Percentiles rank a stretch among this genome's conserved stretches.
These are phyloP conservation scores for Acleris holmiana DNA, from an alignment of 2,888 invertebrate genomes.

Conservation along the genomic window DNA sequence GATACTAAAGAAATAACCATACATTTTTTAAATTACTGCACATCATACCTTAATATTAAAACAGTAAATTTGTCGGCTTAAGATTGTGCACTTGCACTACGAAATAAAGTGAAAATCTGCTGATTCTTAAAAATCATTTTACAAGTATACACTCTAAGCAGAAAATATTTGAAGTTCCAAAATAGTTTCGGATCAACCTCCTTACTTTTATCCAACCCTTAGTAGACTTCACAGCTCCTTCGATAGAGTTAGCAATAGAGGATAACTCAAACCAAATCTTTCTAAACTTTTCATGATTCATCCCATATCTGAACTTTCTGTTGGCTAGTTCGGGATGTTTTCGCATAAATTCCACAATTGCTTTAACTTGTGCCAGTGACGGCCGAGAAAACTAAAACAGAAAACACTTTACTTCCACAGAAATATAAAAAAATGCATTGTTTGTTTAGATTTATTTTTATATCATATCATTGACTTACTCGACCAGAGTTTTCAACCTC, in stretches of 20 bases:
- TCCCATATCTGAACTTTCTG: slow-evolving; percentile 57
- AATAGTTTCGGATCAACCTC: slow-evolving; percentile 15
- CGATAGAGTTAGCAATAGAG: slow-evolving; percentile 60
- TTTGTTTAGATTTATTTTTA: neutral
- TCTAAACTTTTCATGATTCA: slow-evolving; percentile 60
- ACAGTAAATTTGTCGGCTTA: too few species aligned
- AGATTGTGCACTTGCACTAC: too few species aligned
- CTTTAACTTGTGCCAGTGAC: slow-evolving; percentile 63
- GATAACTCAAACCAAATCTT: slow-evolving; percentile 66
- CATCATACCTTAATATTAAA: too few species aligned
- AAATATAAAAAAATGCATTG: too few species aligned
- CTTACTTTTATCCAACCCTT: slow-evolving; percentile 74
- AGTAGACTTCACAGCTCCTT: slow-evolving; percentile 64
- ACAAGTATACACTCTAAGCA: too few species aligned
- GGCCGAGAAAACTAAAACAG: slow-evolving; percentile 60
- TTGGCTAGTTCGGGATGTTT: slow-evolving; percentile 67
- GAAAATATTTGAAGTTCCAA: too few species aligned
- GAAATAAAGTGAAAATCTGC: too few species aligned
- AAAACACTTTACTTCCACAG: too few species aligned
- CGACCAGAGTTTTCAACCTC: slow-evolving; percentile 41
- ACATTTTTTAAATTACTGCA: too few species aligned
- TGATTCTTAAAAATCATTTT: too few species aligned
- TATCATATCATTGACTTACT: slow-evolving; percentile 38
- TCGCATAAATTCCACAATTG: slow-evolving; percentile 65
- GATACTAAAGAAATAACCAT: too few species aligned